Evolutionary conservation across 2,113 vertebrate species (phyloP).

Genomic region (Ciconia stormi): DNA sequence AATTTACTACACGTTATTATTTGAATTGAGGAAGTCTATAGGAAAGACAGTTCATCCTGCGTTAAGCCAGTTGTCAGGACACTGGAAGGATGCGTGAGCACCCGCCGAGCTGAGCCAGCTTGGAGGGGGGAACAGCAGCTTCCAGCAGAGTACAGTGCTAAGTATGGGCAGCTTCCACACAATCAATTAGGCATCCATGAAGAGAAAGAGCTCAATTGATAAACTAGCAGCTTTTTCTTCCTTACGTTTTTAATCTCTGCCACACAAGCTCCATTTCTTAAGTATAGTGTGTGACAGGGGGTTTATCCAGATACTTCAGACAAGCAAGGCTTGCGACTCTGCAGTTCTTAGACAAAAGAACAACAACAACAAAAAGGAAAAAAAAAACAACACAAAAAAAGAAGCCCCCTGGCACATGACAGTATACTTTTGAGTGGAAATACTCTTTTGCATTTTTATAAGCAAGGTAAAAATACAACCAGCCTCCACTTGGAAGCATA

Average conservation of each 20-base stretch:
- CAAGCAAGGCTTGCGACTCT: not conserved
- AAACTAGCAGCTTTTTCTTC: not conserved
- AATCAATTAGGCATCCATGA: not conserved
- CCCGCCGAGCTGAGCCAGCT: not conserved
- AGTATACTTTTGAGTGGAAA: not conserved
- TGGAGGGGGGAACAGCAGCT: not conserved
- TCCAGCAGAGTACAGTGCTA: not conserved
- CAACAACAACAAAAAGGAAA: no score
- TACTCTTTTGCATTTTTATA: not conserved
- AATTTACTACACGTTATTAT: not conserved
- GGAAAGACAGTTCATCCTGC: not conserved
- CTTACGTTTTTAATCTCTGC: not conserved
- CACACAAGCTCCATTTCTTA: not conserved
- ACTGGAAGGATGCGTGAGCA: not conserved
- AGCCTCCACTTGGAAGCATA: not conserved
- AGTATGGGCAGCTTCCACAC: not conserved
- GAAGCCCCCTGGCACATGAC: rapidly evolving
- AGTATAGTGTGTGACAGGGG: rapidly evolving
- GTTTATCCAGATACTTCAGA: not conserved
- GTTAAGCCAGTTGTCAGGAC: not conserved
- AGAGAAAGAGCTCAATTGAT: not conserved
- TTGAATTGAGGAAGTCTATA: not conserved
- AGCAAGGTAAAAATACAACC: not conserved
- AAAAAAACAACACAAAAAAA: not conserved
- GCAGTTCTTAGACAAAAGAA: not conserved